Conservation (phyloP, 2,888 invertebrate species). For the Isotomurus palustris region DNA sequence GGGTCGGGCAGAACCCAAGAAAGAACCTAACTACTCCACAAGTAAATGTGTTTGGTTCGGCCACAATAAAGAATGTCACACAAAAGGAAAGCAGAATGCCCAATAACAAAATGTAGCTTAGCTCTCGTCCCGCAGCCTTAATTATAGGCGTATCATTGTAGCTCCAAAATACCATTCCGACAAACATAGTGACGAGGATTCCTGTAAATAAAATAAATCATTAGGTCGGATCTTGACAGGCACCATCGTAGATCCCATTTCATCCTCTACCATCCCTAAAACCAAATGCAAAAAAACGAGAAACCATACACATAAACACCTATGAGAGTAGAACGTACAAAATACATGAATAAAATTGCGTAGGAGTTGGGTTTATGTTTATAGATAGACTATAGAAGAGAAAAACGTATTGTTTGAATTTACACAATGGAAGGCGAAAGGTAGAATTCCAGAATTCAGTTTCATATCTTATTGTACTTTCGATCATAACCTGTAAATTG, state of each 20-base stretch:
- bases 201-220: conserved; percentile 47
- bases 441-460: too few relatives aligned
- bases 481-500: too few relatives aligned
- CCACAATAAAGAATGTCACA: conserved; percentile 55
- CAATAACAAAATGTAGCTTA: conserved; percentile 54
- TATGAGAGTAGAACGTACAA: background rate
- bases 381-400: too few relatives aligned
- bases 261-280: background rate
- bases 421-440: too few relatives aligned
- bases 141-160: conserved; percentile 57
- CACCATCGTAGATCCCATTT: conserved; percentile 12
- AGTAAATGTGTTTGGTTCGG: conserved; percentile 52
- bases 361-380: too few relatives aligned
- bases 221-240: background rate
- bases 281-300: background rate
- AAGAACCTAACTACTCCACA: conserved; percentile 56
- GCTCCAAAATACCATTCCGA: conserved; percentile 54
- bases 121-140: conserved; percentile 53
- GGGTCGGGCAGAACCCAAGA: conserved; percentile 56
- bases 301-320: background rate
- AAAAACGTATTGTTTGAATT: too few relatives aligned
- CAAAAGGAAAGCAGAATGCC: conserved; percentile 55
- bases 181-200: conserved; percentile 52
- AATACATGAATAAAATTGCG: too few relatives aligned
- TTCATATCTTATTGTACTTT: too few relatives aligned